Evolutionary conservation across 2,888 invertebrate species (phyloP).

Genomic region (Pachydiplax longipennis): DNA sequence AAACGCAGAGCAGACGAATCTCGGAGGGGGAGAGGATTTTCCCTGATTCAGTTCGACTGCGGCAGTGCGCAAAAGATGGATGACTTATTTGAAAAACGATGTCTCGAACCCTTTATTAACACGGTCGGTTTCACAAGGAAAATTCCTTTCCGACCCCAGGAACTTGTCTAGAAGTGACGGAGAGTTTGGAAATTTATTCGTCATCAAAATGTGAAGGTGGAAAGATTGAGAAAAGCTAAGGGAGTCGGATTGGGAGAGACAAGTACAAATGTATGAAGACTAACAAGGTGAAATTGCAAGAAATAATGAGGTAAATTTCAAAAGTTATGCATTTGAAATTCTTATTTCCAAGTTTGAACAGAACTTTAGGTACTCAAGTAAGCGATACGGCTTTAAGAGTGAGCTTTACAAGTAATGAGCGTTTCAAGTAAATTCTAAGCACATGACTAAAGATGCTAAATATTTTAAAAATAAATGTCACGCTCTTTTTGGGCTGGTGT

Average conservation of each 20-base stretch:
- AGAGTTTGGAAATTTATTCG: conserved; percentile 13
- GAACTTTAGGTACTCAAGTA: too few relatives aligned
- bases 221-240: neutral
- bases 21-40: neutral
- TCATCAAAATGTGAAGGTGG: neutral
- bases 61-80: conserved; percentile 9
- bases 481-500: too few relatives aligned
- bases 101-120: conserved; percentile 42
- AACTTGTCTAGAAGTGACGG: neutral
- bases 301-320: neutral
- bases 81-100: conserved; percentile 32
- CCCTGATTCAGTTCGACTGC: neutral
- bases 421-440: too few relatives aligned
- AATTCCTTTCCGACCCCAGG: neutral
- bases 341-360: too few relatives aligned
- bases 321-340: too few relatives aligned
- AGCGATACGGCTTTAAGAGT: too few relatives aligned
- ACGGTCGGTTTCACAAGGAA: conserved; percentile 17
- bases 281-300: neutral
- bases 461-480: too few relatives aligned
- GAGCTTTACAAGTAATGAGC: too few relatives aligned
- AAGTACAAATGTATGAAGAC: neutral
- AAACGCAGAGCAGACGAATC: neutral
- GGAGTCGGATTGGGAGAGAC: neutral
- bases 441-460: too few relatives aligned